Percentiles rank a stretch among this genome's conserved stretches.
These are phyloP conservation scores for Caenorhabditis tropicalis DNA, from an alignment of 1,140 invertebrate species.

Conservation along the genomic window DNA sequence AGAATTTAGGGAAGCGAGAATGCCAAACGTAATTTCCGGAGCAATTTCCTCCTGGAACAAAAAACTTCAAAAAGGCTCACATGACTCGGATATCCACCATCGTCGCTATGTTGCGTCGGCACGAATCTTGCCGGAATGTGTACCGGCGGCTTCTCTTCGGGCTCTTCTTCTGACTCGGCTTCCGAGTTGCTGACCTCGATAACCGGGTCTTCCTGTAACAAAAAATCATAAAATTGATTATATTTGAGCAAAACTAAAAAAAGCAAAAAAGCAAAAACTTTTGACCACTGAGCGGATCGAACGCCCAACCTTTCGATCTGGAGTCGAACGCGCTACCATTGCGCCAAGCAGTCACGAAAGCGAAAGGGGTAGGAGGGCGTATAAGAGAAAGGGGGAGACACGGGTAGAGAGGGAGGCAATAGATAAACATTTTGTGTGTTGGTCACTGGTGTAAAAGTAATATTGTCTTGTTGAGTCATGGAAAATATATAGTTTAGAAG, in stretches of 20 bases:
- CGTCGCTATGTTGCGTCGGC: constrained; percentile 38
- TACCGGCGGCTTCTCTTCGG: background rate
- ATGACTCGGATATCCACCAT: constrained; percentile 33
- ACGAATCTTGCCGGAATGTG: constrained; percentile 22
- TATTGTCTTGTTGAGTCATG: no score
- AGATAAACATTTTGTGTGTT: background rate
- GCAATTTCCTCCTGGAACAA: background rate
- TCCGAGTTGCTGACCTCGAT: background rate
- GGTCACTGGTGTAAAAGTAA: no score
- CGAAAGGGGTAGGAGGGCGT: background rate
- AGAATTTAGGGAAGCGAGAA: no score
- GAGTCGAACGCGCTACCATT: constrained; percentile 40
- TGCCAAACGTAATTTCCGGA: background rate
- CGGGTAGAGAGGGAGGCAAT: background rate
- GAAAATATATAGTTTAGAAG: no score
- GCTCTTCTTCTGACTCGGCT: background rate
- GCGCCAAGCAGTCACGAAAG: constrained; percentile 20
- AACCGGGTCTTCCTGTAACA: constrained; percentile 39
- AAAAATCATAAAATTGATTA: background rate
- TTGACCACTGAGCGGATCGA: constrained; percentile 45
- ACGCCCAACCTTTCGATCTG: constrained; percentile 46
- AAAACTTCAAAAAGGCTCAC: background rate
- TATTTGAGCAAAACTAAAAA: background rate
- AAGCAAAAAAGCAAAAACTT: background rate
- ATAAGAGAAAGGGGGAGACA: background rate